A percentile compares a stretch with the other conserved stretches of the same genome.
Evolutionary conservation across 1,140 invertebrate species (phyloP).

Genomic region (Solen grandis): DNA sequence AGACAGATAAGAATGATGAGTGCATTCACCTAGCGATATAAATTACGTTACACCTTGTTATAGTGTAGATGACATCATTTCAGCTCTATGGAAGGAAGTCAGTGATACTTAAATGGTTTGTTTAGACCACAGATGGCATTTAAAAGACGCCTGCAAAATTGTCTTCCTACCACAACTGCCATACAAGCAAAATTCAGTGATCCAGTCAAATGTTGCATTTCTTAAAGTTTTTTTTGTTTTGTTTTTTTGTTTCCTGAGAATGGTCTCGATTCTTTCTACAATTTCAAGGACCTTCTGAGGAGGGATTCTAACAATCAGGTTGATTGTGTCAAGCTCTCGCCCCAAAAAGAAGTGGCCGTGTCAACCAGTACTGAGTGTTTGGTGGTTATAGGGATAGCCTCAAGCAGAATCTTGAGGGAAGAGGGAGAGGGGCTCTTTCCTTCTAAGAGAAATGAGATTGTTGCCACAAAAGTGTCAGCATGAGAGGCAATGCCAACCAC

Average conservation of each 20-base stretch:
- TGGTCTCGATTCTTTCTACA: not conserved
- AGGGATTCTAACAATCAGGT: not conserved
- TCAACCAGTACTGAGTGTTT: not conserved
- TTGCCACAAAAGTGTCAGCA: no score
- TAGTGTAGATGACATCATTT: no score
- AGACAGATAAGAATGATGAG: no score
- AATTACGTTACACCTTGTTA: no score
- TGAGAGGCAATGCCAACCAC: no score
- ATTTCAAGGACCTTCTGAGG: constrained; percentile 1
- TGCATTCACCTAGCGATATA: no score
- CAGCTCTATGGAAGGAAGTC: no score
- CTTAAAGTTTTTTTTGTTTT: no score
- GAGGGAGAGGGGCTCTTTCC: no score
- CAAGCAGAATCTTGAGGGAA: no score
- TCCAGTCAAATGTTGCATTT: constrained; percentile 25
- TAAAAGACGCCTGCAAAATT: not conserved
- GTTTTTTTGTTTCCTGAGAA: not conserved
- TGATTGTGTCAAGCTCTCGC: not conserved
- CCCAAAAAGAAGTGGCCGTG: not conserved
- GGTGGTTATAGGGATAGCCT: constrained; percentile 8
- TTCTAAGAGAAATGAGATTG: no score
- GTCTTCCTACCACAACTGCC: constrained; percentile 14
- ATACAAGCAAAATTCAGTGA: constrained; percentile 20
- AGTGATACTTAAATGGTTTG: no score
- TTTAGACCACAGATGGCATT: constrained; percentile 14